Base-by-base conservation (phyloP, 2,888 invertebrate genomes). In the Choristoneura rosaceana region DNA sequence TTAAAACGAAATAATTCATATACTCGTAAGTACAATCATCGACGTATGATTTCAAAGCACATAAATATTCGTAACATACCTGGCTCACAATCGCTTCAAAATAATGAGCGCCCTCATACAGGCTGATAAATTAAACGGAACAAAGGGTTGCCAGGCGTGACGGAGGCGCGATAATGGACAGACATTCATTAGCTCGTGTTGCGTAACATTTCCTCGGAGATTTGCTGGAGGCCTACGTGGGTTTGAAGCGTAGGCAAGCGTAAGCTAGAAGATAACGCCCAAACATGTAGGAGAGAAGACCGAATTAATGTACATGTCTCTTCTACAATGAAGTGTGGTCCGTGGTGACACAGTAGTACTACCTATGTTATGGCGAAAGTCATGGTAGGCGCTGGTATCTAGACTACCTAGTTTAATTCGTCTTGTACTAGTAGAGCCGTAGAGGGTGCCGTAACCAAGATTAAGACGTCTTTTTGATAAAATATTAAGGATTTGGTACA, bases 81-180 rank as follows among this genome's bases (percentile, higher is more conserved):
- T 33, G 34, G 17, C 33, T 45, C 50, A 52, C 25, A 50, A 47
- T 43, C 33, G 43, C 52, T 43, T n/a, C 34, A 14, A 61, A 71
- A 61, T 66, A 71, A 71, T 61, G 71, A 66, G 60, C 41, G 43
- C 61, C 66, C 60, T 52, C 52, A 66, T 66, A 61, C 52, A 15
- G 55, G 52, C 60, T 70, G 70, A 65, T 70, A 70, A 60, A 66
- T 66, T 70, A 70, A 66, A 66, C 41, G 50, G 60, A 66, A 70
- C 70, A 70, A 70, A 70, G 60, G 59, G 45, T 41, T 61, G 34
- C 55, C 62, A 58, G 41, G 43, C 65, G 70, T 61, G 65, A 60
- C 70, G 55, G 52, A 59, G 60, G 70, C 52, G 65, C 41, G 70
- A 66, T 70, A 70, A 70, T 70, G 70, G 65, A 65, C 70, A 15